Base-by-base conservation (phyloP, 2,888 invertebrate species). In the Balanococcus diminutus region DNA sequence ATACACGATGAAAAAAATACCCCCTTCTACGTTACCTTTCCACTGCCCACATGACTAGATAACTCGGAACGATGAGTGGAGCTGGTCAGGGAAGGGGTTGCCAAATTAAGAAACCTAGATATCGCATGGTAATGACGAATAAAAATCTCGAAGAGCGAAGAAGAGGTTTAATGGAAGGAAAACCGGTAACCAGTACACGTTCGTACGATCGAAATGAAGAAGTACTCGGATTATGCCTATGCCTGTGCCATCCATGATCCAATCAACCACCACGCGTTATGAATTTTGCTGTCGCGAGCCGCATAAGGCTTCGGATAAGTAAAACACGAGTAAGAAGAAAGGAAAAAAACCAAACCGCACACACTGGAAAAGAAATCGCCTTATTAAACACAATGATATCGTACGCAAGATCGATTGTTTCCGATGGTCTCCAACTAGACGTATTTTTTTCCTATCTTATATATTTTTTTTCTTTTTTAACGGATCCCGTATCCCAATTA, bases 371-470 rank as follows among this genome's bases (percentile, higher is more conserved):
- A 79, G 36, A 79, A 79, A 79, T 79, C 75, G 75, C 75, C 75
- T 79, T 79, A 79, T 79, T 79, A 79, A 79, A 79, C 32, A 36
- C 75, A 79, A 79, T 79, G 36, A 79, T 79, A 79, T 79, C 75
- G 75, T 32, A 79, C 36, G 32, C 19, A 32, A 79, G 75, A 79
- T 79, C 75, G 75, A 79, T 79, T 79, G 75, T 79, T 79, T 79
- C 36, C 75, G 36, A 79, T 56, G 22, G 19, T 79, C 75, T 36
- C 75, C 75, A 79, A 36, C 31, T 79, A 79, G 32, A 79, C 36
- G 11, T 0, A 19, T 79, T 79, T 67, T 79, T 79, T 19, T 79
- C 72, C 14, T 72, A 11, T 19, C 1, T 9, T 22, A 16, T 61
- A 3, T 61, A 16, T 22, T 11, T 3, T 67, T 67, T 22, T 36